Base-by-base conservation (phyloP, 2,113 vertebrate species). In the Gavialis gangeticus region DNA sequence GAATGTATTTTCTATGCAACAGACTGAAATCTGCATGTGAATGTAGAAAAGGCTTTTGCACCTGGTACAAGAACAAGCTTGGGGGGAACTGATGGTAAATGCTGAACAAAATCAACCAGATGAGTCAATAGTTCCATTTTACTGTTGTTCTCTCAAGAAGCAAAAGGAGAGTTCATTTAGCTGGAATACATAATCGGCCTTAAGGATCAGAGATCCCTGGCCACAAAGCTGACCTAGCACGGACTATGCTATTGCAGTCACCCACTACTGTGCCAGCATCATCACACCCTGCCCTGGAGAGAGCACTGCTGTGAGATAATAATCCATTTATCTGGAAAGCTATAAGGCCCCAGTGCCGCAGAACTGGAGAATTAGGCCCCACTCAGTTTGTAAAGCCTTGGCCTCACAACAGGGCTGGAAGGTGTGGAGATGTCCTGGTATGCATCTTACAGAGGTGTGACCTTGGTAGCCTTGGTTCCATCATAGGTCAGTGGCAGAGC, bases 371-470 rank as follows among this genome's bases (percentile, higher is more conserved):
- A n/a, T n/a, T n/a, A n/a, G 63, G 28, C 24, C 28, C 37, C 8
- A 37, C 37, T 37, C 37, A 37, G 37, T 37, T 37, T 37, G 37
- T 37, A 37, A 37, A 84, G 78, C 75, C 69, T 85, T 75, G 63
- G 77, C 66, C 34, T 10, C 54, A 21, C n/a, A 56, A 18, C 18
- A 24, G 54, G 18, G 18, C 15, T 8, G n/a, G 55, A 37, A 63
- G 0, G 1, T 67, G 58, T 34, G 73, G 24, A 56, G 25, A 30
- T 30, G n/a, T 59, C 21, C 24, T 63, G 56, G 25, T 19, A 80
- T 24, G 30, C 4, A 0, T 2, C 4, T 67, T 34, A 69, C 5
- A 19, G n/a, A 69, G 11, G 30, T n/a, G 30, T 10, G 21, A 69
- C 8, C 17, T n/a, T 21, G 18, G 66, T 11, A 11, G 28, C 30